A percentile compares a stretch with the other conserved stretches of the same genome.
These are phyloP conservation scores for Schizopygopsis malacanthus DNA, from an alignment of 2,797 vertebrate species.

Conservation along the genomic window DNA sequence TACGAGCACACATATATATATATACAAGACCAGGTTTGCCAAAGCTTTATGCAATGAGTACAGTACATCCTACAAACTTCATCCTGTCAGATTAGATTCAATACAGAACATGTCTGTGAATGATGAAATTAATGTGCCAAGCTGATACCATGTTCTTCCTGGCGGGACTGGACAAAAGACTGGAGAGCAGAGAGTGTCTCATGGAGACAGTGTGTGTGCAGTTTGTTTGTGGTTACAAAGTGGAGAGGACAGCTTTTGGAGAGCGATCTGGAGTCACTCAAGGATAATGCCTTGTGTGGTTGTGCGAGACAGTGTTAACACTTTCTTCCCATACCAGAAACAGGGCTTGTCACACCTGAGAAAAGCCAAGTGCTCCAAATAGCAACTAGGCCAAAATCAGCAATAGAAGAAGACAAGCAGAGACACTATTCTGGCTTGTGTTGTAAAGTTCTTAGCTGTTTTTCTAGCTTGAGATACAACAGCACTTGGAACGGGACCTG, in stretches of 20 bases:
- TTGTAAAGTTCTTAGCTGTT: conserved; percentile 9
- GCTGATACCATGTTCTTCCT: conserved; percentile 13
- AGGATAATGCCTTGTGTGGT: conserved; percentile 20
- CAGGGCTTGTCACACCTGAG: conserved; percentile 61
- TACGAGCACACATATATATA: background rate
- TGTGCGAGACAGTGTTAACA: conserved; percentile 47
- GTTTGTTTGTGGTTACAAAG: conserved; percentile 59
- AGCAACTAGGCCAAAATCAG: conserved; percentile 59
- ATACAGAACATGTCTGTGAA: conserved; percentile 9
- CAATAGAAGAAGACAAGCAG: conserved; percentile 46
- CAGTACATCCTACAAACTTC: conserved; percentile 15
- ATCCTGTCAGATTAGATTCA: conserved; percentile 27
- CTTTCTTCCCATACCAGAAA: conserved; percentile 55
- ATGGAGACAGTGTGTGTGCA: conserved; percentile 49
- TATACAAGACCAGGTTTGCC: conserved; percentile 11
- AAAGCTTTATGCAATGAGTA: conserved; percentile 22
- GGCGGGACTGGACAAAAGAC: background rate
- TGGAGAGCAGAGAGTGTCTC: conserved; percentile 13
- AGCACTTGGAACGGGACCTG: too few species aligned
- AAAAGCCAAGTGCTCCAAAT: conserved; percentile 52
- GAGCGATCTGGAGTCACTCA: conserved; percentile 43
- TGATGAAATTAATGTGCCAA: conserved; percentile 5
- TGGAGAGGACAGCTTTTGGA: conserved; percentile 35
- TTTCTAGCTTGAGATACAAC: too few species aligned
- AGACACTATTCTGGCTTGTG: conserved; percentile 11